Conservation (phyloP, 2,797 vertebrate species). For the Cossypha caffra region DNA sequence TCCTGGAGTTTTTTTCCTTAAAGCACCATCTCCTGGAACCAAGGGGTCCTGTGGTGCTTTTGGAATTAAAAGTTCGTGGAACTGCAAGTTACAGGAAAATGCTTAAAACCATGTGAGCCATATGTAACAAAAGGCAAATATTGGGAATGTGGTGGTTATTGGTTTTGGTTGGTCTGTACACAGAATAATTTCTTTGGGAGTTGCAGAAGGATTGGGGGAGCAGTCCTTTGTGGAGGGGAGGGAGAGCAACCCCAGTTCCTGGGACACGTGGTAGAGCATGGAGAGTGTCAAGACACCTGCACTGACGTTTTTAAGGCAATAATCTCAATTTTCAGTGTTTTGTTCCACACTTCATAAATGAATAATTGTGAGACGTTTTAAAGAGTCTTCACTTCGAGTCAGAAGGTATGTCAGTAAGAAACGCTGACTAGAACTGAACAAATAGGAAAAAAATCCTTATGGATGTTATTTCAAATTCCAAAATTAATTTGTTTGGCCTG, state of each 20-base stretch:
- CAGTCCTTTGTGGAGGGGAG: background rate
- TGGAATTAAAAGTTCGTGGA: background rate
- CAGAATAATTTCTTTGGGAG: background rate
- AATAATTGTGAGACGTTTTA: background rate
- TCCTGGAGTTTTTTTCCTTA: background rate
- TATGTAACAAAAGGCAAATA: background rate
- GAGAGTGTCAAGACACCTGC: constrained; percentile 28
- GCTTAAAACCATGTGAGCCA: background rate
- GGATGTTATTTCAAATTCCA: constrained; percentile 54
- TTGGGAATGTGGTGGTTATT: background rate
- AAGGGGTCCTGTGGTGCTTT: background rate
- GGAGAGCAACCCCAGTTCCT: background rate
- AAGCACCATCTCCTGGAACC: background rate
- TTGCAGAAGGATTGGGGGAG: background rate
- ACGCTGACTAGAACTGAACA: constrained; percentile 1
- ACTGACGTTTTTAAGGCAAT: constrained; percentile 21
- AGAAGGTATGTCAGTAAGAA: constrained; percentile 5
- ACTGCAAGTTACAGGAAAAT: background rate
- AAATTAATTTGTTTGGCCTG: constrained; percentile 28
- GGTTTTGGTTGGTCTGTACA: background rate
- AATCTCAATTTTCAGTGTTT: constrained; percentile 20
- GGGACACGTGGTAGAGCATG: background rate
- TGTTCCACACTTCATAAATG: constrained; percentile 12
- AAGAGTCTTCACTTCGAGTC: background rate
- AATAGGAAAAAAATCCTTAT: constrained; percentile 49